Evolutionary conservation across 53 echinoderm and acorn worm species (phyloP).

Genomic region (Holothuria scabra): DNA sequence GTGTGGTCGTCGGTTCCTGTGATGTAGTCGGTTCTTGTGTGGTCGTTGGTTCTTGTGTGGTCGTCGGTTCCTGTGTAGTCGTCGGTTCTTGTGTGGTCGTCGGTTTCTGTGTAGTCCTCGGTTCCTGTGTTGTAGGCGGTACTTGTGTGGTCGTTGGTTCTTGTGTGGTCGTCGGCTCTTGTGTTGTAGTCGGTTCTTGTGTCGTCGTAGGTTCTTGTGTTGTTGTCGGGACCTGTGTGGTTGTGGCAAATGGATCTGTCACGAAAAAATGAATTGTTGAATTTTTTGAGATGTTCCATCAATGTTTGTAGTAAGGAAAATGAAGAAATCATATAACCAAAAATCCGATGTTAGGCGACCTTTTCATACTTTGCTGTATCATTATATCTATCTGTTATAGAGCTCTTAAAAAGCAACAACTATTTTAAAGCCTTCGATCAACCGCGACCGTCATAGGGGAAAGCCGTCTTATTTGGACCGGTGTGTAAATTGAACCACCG

Average conservation of each 20-base stretch:
- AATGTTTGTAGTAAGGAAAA: no score
- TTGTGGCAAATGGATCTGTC: conserved; percentile 1
- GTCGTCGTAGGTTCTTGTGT: neutral
- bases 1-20: no score
- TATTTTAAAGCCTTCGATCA: no score
- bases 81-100: neutral
- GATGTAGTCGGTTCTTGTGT: neutral
- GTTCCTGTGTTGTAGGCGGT: neutral
- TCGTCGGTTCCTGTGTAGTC: neutral
- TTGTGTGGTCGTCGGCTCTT: neutral
- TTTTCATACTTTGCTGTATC: no score
- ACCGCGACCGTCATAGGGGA: no score
- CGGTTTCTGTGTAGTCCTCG: neutral
- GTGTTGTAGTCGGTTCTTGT: neutral
- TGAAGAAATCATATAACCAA: no score
- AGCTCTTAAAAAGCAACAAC: no score
- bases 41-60: neutral
- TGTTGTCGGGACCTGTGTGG: neutral
- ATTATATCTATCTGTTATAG: no score
- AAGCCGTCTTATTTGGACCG: no score
- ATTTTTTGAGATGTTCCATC: no score
- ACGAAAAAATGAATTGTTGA: neutral
- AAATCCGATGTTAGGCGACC: no score
- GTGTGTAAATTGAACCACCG: no score
- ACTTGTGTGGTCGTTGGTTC: neutral